Conservation (phyloP, 2,113 vertebrate genomes). For the Burhinus oedicnemus region DNA sequence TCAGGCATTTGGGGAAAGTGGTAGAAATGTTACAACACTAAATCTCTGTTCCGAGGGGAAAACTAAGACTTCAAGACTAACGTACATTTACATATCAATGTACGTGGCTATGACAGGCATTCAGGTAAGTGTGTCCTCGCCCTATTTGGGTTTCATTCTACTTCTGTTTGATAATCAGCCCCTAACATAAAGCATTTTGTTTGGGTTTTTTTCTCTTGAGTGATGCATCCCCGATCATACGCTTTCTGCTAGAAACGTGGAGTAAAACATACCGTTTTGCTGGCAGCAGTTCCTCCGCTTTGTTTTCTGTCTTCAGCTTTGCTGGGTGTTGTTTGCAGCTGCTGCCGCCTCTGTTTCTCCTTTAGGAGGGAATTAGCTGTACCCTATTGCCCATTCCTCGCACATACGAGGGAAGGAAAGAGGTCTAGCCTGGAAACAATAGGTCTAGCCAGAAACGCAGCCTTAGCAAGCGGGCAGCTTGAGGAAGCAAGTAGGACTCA, state of each 20-base stretch:
- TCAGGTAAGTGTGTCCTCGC: not conserved
- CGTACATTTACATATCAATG: not conserved
- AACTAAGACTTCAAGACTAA: not conserved
- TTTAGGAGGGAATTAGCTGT: not conserved
- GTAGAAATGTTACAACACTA: not conserved
- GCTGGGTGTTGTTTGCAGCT: not conserved
- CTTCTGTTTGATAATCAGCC: not conserved
- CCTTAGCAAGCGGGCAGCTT: not conserved
- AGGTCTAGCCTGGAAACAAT: not conserved
- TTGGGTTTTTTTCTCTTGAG: fast-evolving
- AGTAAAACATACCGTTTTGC: not conserved
- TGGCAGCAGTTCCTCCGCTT: not conserved
- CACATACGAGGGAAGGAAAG: not conserved
- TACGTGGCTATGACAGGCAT: not conserved
- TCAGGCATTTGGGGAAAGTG: not conserved
- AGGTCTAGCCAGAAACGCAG: not conserved
- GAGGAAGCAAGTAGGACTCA: not conserved
- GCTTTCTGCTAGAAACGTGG: not conserved
- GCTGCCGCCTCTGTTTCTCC: not conserved
- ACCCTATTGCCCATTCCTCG: not conserved
- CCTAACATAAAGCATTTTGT: not conserved
- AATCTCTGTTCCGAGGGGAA: not conserved
- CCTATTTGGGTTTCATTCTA: not conserved
- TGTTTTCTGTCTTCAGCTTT: not conserved
- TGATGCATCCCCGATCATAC: not conserved